Evolutionary conservation across 2,888 invertebrate species (phyloP), one percentile per base, ranked within the genome.

Genomic region (Priocnemis perturbator): DNA sequence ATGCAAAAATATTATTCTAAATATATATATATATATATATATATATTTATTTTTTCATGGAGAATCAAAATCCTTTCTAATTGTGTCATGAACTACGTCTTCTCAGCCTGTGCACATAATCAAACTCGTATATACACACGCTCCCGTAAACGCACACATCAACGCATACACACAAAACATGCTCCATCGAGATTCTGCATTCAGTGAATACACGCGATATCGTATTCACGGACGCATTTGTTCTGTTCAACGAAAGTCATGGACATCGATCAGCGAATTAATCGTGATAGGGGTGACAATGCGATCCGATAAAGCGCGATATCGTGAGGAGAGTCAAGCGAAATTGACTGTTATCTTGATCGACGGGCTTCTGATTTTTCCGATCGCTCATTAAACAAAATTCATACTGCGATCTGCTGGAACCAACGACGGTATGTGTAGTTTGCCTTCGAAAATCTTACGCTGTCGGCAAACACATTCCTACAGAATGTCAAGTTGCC

Each of bases 361-460:
- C 30, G 55, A 15, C 21, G 20, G 20, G 59, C 45, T 53, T 64
- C 50, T 62, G 58, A 65, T 64, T 62, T 59, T 47, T 59, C 57
- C 37, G n/a, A 48, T 67, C 44, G 45, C 20, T 20, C 55, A 23
- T 44, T n/a, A 47, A 58, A 58, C 50, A 65, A 37, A 57, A 59
- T 64, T 59, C 50, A 63, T 59, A 74, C 55, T 86, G 84, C 85
- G 85, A 87, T 87, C 87, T 87, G 88, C 87, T 87, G 87, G 86
- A 86, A 87, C 82, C 76, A 71, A 37, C 7, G 37, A 37, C 37
- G 7, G 7, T 9, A 3, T 11, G 37, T 37, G 11, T 1, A 11
- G 14, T 37, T 9, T 11, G 37, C 7, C 14, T 37, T 11, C 1
- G 1, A 11, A 37, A 37, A 11, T 9, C 11, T 37, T 7, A 5